These are phyloP conservation scores for Trematocara marginatum DNA, from an alignment of 2,113 vertebrate species.

Conservation along the genomic window DNA sequence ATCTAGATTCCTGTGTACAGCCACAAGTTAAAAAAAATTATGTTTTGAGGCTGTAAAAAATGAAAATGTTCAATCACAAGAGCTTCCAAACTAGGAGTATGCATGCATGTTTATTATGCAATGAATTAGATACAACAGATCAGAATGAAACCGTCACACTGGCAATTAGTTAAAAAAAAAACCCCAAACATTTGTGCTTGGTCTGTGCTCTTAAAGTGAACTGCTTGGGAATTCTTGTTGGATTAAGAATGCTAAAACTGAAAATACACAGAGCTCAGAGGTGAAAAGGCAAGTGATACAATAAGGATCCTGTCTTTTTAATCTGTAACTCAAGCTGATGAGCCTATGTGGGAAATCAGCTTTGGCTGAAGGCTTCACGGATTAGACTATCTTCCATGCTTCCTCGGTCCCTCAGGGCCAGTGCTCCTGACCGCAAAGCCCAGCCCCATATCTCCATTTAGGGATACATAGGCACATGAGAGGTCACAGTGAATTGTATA, in stretches of 20 bases:
- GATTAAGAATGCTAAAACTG: slow-evolving; percentile 20
- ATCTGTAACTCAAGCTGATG: slow-evolving; percentile 65
- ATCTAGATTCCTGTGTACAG: neutral
- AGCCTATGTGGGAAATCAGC: slow-evolving; percentile 56
- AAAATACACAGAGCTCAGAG: slow-evolving; percentile 18
- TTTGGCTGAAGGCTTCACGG: slow-evolving; percentile 26
- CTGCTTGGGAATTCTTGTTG: slow-evolving; percentile 7
- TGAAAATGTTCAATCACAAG: neutral
- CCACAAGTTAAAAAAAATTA: neutral
- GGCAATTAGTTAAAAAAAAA: neutral
- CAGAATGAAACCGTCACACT: neutral
- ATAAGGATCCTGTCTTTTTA: slow-evolving; percentile 53
- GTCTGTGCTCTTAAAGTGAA: slow-evolving; percentile 7
- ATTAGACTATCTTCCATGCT: slow-evolving; percentile 46
- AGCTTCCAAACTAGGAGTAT: neutral
- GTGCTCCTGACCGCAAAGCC: neutral
- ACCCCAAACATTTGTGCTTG: neutral
- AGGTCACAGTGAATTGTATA: slow-evolving; percentile 53
- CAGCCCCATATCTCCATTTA: neutral
- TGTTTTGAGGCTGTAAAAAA: neutral
- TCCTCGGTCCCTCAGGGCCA: neutral
- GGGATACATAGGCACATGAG: neutral
- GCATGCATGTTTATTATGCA: neutral
- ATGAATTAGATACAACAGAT: neutral
- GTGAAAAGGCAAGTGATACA: slow-evolving; percentile 48